A percentile compares a stretch with the other conserved stretches of the same genome.
These are phyloP conservation scores for Triops longicaudatus DNA, from an alignment of 1,140 invertebrate genomes.

Conservation along the genomic window DNA sequence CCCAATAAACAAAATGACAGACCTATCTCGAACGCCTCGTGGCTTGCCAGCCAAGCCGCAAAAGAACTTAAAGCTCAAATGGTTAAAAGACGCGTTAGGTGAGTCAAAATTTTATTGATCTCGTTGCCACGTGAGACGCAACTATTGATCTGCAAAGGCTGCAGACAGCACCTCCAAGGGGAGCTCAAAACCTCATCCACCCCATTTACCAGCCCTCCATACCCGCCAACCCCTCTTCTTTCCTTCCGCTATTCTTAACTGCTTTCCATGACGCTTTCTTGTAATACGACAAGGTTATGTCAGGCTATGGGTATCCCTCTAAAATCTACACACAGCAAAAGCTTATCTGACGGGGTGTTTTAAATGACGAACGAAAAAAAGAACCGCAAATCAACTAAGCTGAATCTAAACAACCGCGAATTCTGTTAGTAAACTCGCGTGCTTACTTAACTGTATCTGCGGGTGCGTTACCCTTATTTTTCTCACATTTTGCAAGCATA, in stretches of 20 bases:
- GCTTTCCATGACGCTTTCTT: background rate
- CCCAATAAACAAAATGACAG: background rate
- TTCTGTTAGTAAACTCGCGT: no score
- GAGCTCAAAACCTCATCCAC: background rate
- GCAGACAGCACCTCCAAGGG: background rate
- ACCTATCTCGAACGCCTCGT: background rate
- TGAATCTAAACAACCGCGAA: no score
- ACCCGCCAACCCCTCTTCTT: background rate
- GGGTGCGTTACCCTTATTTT: no score
- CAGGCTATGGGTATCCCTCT: background rate
- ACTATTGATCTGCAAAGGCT: slow-evolving; percentile 2
- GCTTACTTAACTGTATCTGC: no score
- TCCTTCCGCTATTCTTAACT: background rate
- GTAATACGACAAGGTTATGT: background rate
- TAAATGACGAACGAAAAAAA: no score
- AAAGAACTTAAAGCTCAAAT: background rate
- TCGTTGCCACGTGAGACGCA: slow-evolving; percentile 13
- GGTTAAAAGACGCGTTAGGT: background rate
- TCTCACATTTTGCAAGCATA: no score
- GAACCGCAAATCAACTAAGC: no score
- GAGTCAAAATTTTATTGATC: slow-evolving; percentile 8
- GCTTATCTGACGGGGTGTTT: background rate
- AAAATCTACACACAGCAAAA: background rate
- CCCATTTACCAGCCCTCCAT: background rate
- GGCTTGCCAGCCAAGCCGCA: background rate